Evolutionary conservation across 2,888 invertebrate genomes (phyloP).

Genomic region (Leptinotarsa rubiginosa): DNA sequence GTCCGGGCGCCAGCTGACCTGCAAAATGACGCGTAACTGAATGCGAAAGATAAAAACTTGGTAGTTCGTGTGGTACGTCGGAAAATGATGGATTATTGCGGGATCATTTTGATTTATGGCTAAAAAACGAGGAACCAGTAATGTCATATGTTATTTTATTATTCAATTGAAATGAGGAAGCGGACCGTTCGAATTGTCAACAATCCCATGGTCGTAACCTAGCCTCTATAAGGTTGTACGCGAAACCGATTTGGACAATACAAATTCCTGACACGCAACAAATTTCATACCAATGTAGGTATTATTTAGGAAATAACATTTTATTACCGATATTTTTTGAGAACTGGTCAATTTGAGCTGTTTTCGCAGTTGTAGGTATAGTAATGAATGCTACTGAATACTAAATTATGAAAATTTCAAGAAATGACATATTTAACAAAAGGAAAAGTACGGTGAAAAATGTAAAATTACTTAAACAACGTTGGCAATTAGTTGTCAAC

Average conservation of each 20-base stretch:
- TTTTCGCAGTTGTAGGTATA: background rate
- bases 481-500: no score
- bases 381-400: no score
- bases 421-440: no score
- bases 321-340: no score
- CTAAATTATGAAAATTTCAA: no score
- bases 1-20: constrained; percentile 41
- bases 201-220: constrained; percentile 20
- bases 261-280: background rate
- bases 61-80: constrained; percentile 23
- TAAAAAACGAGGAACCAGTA: background rate
- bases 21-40: constrained; percentile 40
- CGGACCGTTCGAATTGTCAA: constrained; percentile 23
- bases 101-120: constrained; percentile 7
- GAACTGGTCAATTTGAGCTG: no score
- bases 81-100: constrained; percentile 12
- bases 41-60: constrained; percentile 34
- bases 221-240: background rate
- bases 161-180: constrained; percentile 16
- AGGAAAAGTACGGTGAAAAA: no score
- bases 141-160: constrained; percentile 4
- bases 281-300: background rate
- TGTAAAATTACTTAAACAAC: no score
- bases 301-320: no score
- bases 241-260: constrained; percentile 11